These are phyloP conservation scores for Gastrophysa polygoni DNA, from an alignment of 2,888 invertebrate species.

Conservation along the genomic window DNA sequence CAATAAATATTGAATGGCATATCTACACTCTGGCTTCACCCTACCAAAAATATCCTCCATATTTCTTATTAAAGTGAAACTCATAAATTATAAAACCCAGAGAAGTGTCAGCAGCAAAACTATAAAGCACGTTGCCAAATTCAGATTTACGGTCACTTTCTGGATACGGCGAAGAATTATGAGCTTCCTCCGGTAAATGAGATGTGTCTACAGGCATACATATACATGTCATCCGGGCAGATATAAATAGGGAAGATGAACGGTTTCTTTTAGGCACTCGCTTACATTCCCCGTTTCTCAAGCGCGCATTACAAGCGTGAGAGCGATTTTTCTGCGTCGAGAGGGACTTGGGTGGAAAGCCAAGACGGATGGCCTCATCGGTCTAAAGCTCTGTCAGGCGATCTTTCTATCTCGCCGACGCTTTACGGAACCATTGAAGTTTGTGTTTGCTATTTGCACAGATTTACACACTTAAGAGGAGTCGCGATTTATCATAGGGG, in stretches of 20 bases:
- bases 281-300: slow-evolving; percentile 33
- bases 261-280: slow-evolving; percentile 43
- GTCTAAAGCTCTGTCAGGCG: slow-evolving; percentile 55
- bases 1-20: not conserved
- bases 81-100: slow-evolving; percentile 18
- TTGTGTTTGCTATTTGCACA: slow-evolving; percentile 55
- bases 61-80: not conserved
- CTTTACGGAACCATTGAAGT: slow-evolving; percentile 52
- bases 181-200: slow-evolving; percentile 43
- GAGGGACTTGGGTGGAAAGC: slow-evolving; percentile 32
- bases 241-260: slow-evolving; percentile 58
- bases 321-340: slow-evolving; percentile 58
- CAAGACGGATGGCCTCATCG: slow-evolving; percentile 59
- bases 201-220: slow-evolving; percentile 58
- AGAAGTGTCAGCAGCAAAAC: slow-evolving; percentile 24
- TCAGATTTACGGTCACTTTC: slow-evolving; percentile 56
- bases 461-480: slow-evolving; percentile 32
- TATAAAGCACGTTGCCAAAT: slow-evolving; percentile 49
- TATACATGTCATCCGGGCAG: slow-evolving; percentile 56
- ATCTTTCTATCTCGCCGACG: slow-evolving; percentile 56
- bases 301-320: slow-evolving; percentile 44
- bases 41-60: not conserved
- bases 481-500: slow-evolving; percentile 12
- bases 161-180: slow-evolving; percentile 64
- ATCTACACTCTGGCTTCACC: not conserved